Base-by-base conservation (phyloP, 2,113 vertebrate genomes). In the Grallaria varia region DNA sequence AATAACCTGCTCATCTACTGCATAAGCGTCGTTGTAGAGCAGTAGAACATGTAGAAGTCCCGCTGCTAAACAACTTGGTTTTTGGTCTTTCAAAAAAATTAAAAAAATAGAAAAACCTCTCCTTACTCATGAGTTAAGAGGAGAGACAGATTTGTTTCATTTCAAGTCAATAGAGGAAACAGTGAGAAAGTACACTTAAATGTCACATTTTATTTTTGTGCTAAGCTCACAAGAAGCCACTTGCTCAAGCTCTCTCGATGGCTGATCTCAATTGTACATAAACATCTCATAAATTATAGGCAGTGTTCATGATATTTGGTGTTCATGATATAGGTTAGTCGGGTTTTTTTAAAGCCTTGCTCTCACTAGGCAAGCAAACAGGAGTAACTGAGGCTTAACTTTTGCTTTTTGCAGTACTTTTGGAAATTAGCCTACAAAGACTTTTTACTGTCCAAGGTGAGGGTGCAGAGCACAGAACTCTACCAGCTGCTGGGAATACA, bases 21-120 rank as follows among this genome's bases (percentile, higher is more conserved):
- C 96, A 89, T 85, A 95, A 97, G 81, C 68, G 42, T 93, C 92
- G 77, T n/a, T 84, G 87, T 73, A 91, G 95, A 97, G 96, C 97
- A 96, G 95, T 5, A 94, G 93, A 95, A 95, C 90, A 74, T 40
- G 75, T 19, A 84, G 9, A 87, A 8, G 76, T 66, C 80, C 77
- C 86, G 80, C 96, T 92, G 90, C 79, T 97, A 87, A 96, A 97
- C 96, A 96, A 97, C 60, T 94, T 94, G 88, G 28, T 22, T 97
- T 98, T 98, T 98, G 97, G 96, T 97, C 89, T 97, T 96, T 96
- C 81, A 84, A 95, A 95, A 95, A 55, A 58, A 31, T 28, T 23
- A 45, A 95, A 95, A 92, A 96, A 93, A 84, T 37, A 77, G 23
- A 97, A 92, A 92, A 80, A 35, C 13, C 95, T 97, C 96, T 98